Evolutionary conservation across 2,888 invertebrate genomes (phyloP).

Genomic region (Cephonodes hylas): DNA sequence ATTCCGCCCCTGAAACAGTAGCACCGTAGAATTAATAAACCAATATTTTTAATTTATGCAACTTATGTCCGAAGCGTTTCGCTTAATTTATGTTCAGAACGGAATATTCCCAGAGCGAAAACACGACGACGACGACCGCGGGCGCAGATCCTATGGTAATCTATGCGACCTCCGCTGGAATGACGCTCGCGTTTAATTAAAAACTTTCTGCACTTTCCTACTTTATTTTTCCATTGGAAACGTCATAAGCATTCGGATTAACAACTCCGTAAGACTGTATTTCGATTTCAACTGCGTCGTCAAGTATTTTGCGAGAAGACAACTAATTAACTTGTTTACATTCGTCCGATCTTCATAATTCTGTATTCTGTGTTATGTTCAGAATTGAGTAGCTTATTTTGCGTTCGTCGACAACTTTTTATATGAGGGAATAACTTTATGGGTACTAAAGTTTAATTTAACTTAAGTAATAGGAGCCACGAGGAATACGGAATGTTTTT

Average conservation of each 20-base stretch:
- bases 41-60: background rate
- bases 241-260: conserved; percentile 11
- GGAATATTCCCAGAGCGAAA: conserved; percentile 10
- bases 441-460: no score
- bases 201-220: conserved; percentile 17
- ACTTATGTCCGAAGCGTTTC: background rate
- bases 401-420: background rate
- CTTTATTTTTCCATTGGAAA: conserved; percentile 5
- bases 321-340: background rate
- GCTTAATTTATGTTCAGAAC: conserved; percentile 16
- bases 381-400: background rate
- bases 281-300: background rate
- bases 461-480: no score
- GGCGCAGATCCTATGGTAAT: conserved; percentile 35
- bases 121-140: conserved; percentile 24
- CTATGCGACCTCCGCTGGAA: conserved; percentile 19
- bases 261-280: background rate
- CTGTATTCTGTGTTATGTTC: background rate
- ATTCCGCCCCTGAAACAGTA: no score
- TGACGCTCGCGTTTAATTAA: conserved; percentile 22
- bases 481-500: no score
- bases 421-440: no score
- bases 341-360: background rate
- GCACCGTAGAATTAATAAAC: no score
- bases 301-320: background rate